Evolutionary conservation across 1,140 invertebrate genomes (phyloP).

Genomic region (Atta cephalotes): DNA sequence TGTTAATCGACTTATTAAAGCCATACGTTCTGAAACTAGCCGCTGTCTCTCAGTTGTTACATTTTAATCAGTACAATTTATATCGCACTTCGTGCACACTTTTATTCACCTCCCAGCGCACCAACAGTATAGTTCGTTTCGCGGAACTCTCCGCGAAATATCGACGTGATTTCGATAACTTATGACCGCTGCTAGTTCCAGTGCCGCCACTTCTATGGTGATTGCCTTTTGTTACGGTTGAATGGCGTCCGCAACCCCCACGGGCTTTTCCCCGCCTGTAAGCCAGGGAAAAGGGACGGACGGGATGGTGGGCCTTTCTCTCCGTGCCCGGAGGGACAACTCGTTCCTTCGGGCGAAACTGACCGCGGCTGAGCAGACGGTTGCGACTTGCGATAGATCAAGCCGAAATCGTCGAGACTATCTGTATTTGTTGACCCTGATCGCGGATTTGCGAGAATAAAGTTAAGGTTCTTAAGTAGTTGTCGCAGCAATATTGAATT

Average conservation of each 20-base stretch:
- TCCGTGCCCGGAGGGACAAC: constrained; percentile 70
- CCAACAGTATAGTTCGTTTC: constrained; percentile 28
- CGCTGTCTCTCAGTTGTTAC: not conserved
- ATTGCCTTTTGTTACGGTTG: constrained; percentile 83
- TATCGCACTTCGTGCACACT: not conserved
- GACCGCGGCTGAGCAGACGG: constrained; percentile 77
- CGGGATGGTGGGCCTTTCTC: constrained; percentile 56
- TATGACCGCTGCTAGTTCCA: constrained; percentile 78
- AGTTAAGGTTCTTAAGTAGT: not conserved
- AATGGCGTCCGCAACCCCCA: constrained; percentile 72
- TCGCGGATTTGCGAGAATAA: constrained; percentile 10
- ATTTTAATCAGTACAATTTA: constrained; percentile 30
- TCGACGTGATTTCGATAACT: constrained; percentile 81
- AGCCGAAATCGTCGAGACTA: constrained; percentile 52
- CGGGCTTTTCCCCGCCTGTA: constrained; percentile 32
- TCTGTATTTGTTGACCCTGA: constrained; percentile 27
- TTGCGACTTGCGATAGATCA: constrained; percentile 72
- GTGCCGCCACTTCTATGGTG: constrained; percentile 79
- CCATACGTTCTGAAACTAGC: not conserved
- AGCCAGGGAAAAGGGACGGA: not conserved
- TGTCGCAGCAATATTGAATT: not conserved
- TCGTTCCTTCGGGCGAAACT: constrained; percentile 75
- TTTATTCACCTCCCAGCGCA: constrained; percentile 41
- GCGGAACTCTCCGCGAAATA: constrained; percentile 76
- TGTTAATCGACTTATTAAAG: not conserved